Evolutionary conservation across 1,140 invertebrate species (phyloP), one percentile per base, ranked within the genome.

Genomic region (Phymorhynchus buccinoides): DNA sequence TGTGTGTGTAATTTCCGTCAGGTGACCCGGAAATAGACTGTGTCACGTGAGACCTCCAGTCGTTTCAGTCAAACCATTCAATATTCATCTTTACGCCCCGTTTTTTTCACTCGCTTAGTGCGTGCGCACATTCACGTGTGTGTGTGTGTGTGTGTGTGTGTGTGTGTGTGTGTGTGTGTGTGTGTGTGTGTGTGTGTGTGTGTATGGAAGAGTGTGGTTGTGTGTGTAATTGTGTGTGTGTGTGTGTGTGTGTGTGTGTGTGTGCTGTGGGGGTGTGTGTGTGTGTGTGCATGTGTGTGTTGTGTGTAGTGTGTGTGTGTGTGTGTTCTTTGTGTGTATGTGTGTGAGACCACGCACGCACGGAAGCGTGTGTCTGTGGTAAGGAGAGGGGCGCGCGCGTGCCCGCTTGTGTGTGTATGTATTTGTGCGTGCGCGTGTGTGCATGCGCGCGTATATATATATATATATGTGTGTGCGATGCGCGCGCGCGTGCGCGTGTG

Each of bases 221-320:
- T 14, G 48, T 52, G 48, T 52, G 48, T 52, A 18, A 14, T 9
- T 52, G 48, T 52, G 0, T 52, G 48, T 52, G 48, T 52, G 2
- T 71, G 66, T 71, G 66, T 35, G 66, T 71, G 66, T 35, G 66
- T 71, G 66, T 35, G 71, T 73, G 71, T 35, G 71, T 35, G 71
- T 35, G 71, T 73, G 30, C n/a, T n/a, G n/a, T n/a, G n/a, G n/a
- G n/a, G n/a, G n/a, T n/a, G n/a, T n/a, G 71, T 73, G 66, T 35
- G 1, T 71, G 66, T 35, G 66, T 71, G 66, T 35, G 66, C n/a
- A n/a, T 35, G 66, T 71, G 66, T 35, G 66, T 71, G 66, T 35
- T 71, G 66, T 71, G 66, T 71, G 66, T 35, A n/a, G 66, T 71
- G 66, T 35, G 66, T 71, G 66, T 35, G 66, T 71, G 66, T 71